A percentile compares a stretch with the other conserved stretches of the same genome.
phyloP scores from a whole-genome alignment of 1,140 invertebrate genomes.

The Drosophila nigrodunni region DNA sequence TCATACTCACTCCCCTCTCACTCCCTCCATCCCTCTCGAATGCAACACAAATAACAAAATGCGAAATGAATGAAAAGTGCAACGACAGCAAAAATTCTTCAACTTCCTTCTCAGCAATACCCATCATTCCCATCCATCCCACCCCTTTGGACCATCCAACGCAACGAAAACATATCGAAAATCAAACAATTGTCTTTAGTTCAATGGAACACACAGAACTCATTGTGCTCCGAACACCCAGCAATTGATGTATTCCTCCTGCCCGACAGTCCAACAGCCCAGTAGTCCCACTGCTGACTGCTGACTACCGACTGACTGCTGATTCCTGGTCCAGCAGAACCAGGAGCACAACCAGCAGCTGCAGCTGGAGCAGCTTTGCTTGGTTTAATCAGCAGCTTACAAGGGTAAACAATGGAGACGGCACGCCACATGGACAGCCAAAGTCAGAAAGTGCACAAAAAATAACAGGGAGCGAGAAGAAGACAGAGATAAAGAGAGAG shows the following conservation, averaged over 20 bases:
- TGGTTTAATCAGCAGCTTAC: conserved; percentile 82
- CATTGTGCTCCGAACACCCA: conserved; percentile 57
- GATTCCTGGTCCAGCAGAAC: not conserved
- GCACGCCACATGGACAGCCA: conserved; percentile 2
- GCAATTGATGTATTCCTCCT: conserved; percentile 61
- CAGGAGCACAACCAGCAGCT: conserved; percentile 7
- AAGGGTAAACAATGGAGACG: conserved; percentile 65
- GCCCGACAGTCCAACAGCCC: not conserved
- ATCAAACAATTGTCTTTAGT: conserved; percentile 80
- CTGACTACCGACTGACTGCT: not conserved
- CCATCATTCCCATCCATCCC: not conserved
- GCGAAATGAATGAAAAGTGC: conserved; percentile 65
- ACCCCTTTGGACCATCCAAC: not conserved
- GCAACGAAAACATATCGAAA: conserved; percentile 69
- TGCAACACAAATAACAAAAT: conserved; percentile 52
- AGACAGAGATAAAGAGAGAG: too few relatives aligned
- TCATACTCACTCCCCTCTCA: not conserved
- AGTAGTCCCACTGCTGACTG: not conserved
- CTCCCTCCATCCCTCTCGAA: not conserved
- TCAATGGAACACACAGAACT: conserved; percentile 55
- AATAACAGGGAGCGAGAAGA: not conserved
- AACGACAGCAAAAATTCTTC: conserved; percentile 47
- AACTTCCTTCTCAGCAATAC: conserved; percentile 13
- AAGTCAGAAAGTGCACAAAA: conserved; percentile 36
- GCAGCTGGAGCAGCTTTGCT: conserved; percentile 54